phyloP scores from a whole-genome alignment of 2,113 vertebrate species.

The Cavia aperea region DNA sequence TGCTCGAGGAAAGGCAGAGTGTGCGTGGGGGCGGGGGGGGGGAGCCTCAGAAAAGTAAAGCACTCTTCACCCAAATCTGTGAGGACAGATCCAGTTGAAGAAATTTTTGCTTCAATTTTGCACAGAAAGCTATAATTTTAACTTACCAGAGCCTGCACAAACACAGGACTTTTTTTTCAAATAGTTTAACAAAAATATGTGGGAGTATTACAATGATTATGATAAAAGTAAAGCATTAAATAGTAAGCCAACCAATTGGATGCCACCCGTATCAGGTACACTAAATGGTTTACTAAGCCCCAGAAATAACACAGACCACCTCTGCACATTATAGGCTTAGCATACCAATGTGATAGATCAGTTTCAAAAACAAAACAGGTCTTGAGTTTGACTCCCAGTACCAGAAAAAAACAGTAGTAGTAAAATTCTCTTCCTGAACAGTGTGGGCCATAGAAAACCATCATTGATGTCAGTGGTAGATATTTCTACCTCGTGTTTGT shows the following conservation, averaged over 20 bases:
- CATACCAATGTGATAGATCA: not conserved
- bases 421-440: not conserved
- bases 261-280: not conserved
- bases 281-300: not conserved
- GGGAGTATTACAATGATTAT: not conserved
- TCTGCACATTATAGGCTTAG: not conserved
- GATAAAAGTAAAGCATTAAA: constrained; percentile 26
- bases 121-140: constrained; percentile 7
- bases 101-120: not conserved
- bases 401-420: not conserved
- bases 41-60: not conserved
- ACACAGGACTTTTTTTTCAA: not conserved
- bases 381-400: no score
- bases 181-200: not conserved
- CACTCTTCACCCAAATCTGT: not conserved
- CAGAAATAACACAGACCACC: not conserved
- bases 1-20: not conserved
- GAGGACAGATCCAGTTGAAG: not conserved
- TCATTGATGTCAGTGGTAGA: not conserved
- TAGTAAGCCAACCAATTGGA: not conserved
- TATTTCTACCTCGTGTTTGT: not conserved
- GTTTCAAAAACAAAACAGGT: not conserved
- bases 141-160: not conserved
- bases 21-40: no score
- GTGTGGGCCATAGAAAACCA: not conserved